Base-by-base conservation (phyloP, 2,113 vertebrate genomes). In the Seriola aureovittata region DNA sequence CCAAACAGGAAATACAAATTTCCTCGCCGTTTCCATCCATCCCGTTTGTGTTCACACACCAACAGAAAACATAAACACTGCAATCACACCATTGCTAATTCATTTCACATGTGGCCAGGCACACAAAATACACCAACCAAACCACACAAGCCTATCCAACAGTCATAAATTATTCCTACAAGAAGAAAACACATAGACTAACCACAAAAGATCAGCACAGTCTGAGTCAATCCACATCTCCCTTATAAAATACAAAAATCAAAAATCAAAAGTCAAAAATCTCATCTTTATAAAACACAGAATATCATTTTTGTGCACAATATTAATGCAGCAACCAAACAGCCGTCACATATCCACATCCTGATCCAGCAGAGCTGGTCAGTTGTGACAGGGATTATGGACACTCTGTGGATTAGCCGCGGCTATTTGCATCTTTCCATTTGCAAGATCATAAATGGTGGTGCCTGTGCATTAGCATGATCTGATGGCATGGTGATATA, bases 371-470 rank as follows among this genome's bases (percentile, higher is more conserved):
- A 66, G 40, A 69, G n/a, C 67, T 72, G 85, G 85, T 86, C 77
- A 85, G 44, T 71, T 78, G 36, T 73, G 76, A 29, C 67, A 48
- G 34, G 76, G 92, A 93, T 93, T 92, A 92, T 62, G 34, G 62
- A 78, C 71, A 57, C 48, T 70, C n/a, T 65, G 40, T 75, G 85
- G 90, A 94, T 94, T 90, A 93, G 78, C 85, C 38, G 23, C 0
- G 17, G 85, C 74, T 87, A 75, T 85, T 84, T 85, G 57, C 81
- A 68, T 88, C 44, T 86, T 84, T 48, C 83, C 71, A 85, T 89
- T 86, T 85, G 70, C 36, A 52, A 64, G 70, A 81, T 89, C 60
- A 74, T 59, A 65, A 67, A 42, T 62, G 36, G 62, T 1, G 71
- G 72, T 48, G 55, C 72, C 72, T 83, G 68, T 88, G 74, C 57